Evolutionary conservation across 2,888 invertebrate species (phyloP).

Genomic region (Oligia strigilis): DNA sequence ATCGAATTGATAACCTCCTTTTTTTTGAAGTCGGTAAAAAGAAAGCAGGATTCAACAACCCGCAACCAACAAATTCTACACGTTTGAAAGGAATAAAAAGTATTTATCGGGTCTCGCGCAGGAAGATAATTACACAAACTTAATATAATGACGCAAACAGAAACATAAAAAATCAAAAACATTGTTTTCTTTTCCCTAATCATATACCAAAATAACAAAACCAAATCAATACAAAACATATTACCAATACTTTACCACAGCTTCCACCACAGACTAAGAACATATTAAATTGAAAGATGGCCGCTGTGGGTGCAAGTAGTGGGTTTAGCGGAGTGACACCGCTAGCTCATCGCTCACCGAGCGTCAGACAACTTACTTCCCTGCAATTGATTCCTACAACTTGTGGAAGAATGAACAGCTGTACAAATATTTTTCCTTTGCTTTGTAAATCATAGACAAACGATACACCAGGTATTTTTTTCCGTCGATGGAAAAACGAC

Average conservation of each 20-base stretch:
- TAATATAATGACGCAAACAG: too few relatives aligned
- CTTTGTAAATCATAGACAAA: constrained; percentile 23
- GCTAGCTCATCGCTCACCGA: constrained; percentile 46
- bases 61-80: background rate
- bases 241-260: background rate
- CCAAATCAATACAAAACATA: background rate
- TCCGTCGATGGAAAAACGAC: constrained; percentile 2
- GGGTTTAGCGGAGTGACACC: constrained; percentile 3
- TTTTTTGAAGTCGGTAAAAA: too few relatives aligned
- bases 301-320: constrained; percentile 25
- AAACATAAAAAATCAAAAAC: background rate
- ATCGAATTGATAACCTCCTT: too few relatives aligned
- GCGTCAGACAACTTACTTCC: constrained; percentile 54
- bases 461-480: constrained; percentile 17
- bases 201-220: background rate
- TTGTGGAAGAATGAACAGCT: constrained; percentile 41
- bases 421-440: constrained; percentile 23
- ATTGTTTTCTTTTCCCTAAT: background rate
- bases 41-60: background rate
- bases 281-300: constrained; percentile 35
- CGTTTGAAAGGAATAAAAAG: background rate
- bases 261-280: constrained; percentile 3
- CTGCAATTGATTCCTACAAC: constrained; percentile 51
- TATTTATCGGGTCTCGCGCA: too few relatives aligned
- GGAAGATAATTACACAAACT: too few relatives aligned